A percentile compares a stretch with the other conserved stretches of the same genome.
phyloP scores from a whole-genome alignment of 2,113 vertebrate genomes.

The Zosterops japonicus region DNA sequence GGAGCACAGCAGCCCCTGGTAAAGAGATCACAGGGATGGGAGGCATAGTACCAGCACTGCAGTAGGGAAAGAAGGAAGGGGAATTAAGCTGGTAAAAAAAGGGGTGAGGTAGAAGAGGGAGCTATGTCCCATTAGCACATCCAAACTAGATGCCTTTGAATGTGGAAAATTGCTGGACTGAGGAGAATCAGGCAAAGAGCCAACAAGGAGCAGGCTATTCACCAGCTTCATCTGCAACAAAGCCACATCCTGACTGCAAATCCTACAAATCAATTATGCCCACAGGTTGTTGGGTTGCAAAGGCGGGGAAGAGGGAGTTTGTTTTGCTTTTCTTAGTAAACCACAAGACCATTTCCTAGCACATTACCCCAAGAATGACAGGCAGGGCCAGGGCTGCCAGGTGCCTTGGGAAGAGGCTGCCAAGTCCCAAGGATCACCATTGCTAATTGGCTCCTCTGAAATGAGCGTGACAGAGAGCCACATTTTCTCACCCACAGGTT shows the following conservation, averaged over 20 bases:
- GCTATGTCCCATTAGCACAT: background rate
- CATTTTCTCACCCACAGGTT: constrained; percentile 62
- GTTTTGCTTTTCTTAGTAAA: constrained; percentile 66
- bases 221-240: background rate
- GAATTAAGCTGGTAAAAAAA: background rate
- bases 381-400: constrained; percentile 29
- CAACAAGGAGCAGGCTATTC: background rate
- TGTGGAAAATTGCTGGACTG: background rate
- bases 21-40: too few relatives aligned
- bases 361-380: constrained; percentile 45
- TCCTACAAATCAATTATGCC: constrained; percentile 54
- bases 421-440: constrained; percentile 60
- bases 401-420: constrained; percentile 32
- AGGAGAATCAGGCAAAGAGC: background rate
- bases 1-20: background rate
- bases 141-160: background rate
- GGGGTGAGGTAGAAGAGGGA: background rate
- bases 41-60: background rate
- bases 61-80: background rate
- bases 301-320: background rate
- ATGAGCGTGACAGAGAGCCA: constrained; percentile 53
- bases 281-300: constrained; percentile 57
- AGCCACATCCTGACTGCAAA: constrained; percentile 32
- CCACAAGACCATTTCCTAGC: constrained; percentile 58
- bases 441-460: constrained; percentile 64